phyloP scores from a whole-genome alignment of 2,888 invertebrate species.

The Melieria omissa region DNA sequence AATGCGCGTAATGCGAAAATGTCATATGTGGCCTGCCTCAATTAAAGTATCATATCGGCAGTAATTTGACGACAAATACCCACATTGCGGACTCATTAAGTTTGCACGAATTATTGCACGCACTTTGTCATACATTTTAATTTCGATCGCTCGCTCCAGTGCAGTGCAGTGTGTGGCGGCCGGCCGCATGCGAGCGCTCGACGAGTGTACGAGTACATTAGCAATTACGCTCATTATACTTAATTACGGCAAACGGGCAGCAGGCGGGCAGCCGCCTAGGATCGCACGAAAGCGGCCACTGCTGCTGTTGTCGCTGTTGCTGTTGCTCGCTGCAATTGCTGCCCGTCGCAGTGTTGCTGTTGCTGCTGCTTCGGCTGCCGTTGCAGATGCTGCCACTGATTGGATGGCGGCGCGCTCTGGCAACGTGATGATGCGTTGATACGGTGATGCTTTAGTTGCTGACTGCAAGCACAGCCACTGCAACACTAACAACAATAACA shows the following conservation, averaged over 20 bases:
- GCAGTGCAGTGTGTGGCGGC: constrained; percentile 11
- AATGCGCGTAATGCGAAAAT: not conserved
- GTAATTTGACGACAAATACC: constrained; percentile 58
- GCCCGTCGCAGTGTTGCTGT: not conserved
- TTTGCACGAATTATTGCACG: constrained; percentile 65
- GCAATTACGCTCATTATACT: constrained; percentile 65
- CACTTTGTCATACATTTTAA: constrained; percentile 66
- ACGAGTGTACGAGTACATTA: constrained; percentile 49
- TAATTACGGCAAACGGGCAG: constrained; percentile 59
- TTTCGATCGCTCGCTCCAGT: constrained; percentile 49
- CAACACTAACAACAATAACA: not conserved
- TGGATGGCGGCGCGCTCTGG: not conserved
- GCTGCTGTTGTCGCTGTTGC: not conserved
- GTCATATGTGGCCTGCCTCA: constrained; percentile 44
- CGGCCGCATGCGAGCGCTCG: constrained; percentile 20
- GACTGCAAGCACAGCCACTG: not conserved
- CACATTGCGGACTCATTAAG: constrained; percentile 49
- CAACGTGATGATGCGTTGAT: not conserved
- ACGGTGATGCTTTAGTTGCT: not conserved
- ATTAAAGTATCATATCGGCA: constrained; percentile 65
- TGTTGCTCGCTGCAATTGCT: not conserved
- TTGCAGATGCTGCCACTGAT: constrained; percentile 20
- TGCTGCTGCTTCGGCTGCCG: constrained; percentile 9
- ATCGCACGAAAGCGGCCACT: constrained; percentile 13
- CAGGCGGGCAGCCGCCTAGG: constrained; percentile 9